Conservation (phyloP, 2,888 invertebrate genomes). For the Melipona bicolor region DNA sequence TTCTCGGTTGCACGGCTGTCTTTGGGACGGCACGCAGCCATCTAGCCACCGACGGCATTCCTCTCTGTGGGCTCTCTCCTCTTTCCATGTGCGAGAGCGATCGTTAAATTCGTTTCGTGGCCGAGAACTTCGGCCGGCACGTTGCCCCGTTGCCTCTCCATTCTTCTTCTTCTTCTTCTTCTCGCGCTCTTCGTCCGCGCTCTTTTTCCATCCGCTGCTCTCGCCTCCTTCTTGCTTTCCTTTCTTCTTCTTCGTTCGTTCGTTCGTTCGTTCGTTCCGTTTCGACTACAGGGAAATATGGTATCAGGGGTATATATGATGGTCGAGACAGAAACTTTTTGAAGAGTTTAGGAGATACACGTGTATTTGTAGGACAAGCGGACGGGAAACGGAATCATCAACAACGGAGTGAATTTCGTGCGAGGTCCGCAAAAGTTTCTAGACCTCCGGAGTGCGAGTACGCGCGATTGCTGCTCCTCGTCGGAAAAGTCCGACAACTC, state of each 20-base stretch:
- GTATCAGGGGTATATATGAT: no score
- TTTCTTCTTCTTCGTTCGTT: no score
- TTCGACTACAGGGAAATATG: no score
- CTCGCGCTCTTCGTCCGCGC: neutral
- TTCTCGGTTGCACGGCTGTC: slow-evolving; percentile 53
- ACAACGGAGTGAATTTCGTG: neutral
- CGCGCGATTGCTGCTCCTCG: neutral
- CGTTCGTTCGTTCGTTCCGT: no score
- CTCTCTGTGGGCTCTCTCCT: slow-evolving; percentile 59
- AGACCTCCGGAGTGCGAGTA: neutral
- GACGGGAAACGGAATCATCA: neutral
- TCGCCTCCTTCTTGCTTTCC: neutral
- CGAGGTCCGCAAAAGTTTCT: neutral
- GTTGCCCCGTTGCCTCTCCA: slow-evolving; percentile 51
- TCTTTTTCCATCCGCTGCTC: neutral
- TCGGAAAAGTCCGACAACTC: neutral
- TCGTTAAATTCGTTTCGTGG: slow-evolving; percentile 75
- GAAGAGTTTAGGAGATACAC: neutral
- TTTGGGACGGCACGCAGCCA: slow-evolving; percentile 67
- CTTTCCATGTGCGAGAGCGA: slow-evolving; percentile 72
- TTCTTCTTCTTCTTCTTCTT: slow-evolving; percentile 16
- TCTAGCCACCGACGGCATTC: slow-evolving; percentile 70
- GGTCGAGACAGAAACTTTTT: neutral
- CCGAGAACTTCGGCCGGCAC: slow-evolving; percentile 71
- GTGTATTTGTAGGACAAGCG: neutral